Conservation (phyloP, 2,888 invertebrate genomes). For the Plagodis dolabraria region DNA sequence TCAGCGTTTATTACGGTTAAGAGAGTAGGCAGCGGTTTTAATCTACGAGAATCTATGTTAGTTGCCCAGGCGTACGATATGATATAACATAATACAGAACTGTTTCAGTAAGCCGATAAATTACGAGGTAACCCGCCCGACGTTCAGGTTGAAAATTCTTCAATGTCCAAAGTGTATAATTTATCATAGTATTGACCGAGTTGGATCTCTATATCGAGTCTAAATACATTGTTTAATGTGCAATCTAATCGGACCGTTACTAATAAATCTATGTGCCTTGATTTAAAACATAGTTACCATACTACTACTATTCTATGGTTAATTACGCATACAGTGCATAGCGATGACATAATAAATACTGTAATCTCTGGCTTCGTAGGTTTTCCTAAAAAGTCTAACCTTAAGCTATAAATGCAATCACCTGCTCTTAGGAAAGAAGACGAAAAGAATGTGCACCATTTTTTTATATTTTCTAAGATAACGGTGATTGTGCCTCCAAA, state of each 20-base stretch:
- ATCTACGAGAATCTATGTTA: constrained; percentile 56
- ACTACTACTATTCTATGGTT: no score
- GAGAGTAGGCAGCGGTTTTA: constrained; percentile 54
- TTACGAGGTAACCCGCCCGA: constrained; percentile 1
- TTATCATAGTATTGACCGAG: constrained; percentile 21
- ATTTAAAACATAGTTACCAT: neutral
- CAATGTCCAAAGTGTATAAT: constrained; percentile 22
- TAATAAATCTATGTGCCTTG: constrained; percentile 11
- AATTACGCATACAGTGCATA: no score
- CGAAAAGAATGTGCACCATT: no score
- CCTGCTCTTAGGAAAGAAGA: no score
- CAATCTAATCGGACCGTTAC: constrained; percentile 16
- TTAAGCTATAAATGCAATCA: no score
- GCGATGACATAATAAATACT: no score
- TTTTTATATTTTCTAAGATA: no score
- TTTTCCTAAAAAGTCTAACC: no score
- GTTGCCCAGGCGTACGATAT: constrained; percentile 21
- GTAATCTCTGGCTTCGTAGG: no score
- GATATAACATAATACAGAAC: constrained; percentile 11
- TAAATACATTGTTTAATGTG: constrained; percentile 19
- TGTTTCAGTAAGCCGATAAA: constrained; percentile 11
- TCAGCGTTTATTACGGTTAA: constrained; percentile 62
- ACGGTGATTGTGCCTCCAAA: no score
- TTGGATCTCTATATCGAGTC: constrained; percentile 5
- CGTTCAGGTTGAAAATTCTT: constrained; percentile 16